phyloP scores from a whole-genome alignment of 2,113 vertebrate genomes.

The Perca schrenkii region DNA sequence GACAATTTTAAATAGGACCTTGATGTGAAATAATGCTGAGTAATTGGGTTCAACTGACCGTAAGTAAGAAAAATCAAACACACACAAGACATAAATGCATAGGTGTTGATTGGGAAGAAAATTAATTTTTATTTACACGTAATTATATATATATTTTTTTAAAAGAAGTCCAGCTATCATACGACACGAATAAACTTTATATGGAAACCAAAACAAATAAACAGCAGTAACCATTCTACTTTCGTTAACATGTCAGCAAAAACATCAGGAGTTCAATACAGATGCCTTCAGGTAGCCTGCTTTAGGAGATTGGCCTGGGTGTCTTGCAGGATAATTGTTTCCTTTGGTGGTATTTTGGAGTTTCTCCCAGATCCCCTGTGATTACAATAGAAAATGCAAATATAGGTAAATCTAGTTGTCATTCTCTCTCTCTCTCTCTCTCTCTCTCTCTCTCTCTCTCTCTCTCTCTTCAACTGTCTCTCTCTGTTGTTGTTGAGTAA shows the following conservation, averaged over 20 bases:
- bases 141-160: no score
- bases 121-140: slow-evolving; percentile 7
- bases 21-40: not conserved
- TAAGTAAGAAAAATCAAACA: not conserved
- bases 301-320: slow-evolving; percentile 61
- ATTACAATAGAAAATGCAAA: slow-evolving; percentile 35
- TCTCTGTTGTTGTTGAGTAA: not conserved
- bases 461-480: not conserved
- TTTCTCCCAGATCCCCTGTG: slow-evolving; percentile 68
- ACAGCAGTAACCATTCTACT: slow-evolving; percentile 26
- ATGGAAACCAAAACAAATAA: slow-evolving; percentile 38
- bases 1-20: not conserved
- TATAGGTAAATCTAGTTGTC: not conserved
- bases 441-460: not conserved
- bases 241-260: slow-evolving; percentile 24
- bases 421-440: not conserved
- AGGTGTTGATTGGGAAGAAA: slow-evolving; percentile 10
- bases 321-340: slow-evolving; percentile 67
- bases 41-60: not conserved
- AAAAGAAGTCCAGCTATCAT: slow-evolving; percentile 6
- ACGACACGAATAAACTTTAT: slow-evolving; percentile 21
- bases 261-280: not conserved
- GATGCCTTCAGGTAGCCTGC: slow-evolving; percentile 63
- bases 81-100: not conserved
- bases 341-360: slow-evolving; percentile 60